phyloP scores from a whole-genome alignment of 2,113 vertebrate genomes.

The Etheostoma spectabile region DNA sequence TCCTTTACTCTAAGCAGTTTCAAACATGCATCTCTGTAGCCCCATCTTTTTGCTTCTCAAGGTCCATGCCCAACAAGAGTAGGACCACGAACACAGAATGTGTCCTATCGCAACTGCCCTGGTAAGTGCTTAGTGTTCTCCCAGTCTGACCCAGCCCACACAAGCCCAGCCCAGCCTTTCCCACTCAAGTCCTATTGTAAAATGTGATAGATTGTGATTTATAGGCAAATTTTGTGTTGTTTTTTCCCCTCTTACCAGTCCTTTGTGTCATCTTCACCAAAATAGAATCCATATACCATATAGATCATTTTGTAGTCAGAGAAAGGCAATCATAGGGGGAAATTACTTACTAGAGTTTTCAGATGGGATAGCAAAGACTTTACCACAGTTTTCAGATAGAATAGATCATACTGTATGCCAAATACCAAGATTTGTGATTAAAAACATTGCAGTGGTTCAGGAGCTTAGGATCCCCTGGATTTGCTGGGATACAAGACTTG shows the following conservation, averaged over 20 bases:
- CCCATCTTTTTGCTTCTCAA: conserved; percentile 83
- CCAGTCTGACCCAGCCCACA: conserved; percentile 71
- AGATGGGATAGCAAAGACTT: conserved; percentile 26
- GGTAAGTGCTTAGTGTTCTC: conserved; percentile 82
- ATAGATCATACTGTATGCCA: conserved; percentile 55
- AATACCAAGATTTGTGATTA: conserved; percentile 70
- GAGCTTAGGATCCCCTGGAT: conserved; percentile 72
- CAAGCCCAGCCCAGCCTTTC: conserved; percentile 69
- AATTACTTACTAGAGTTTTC: conserved; percentile 40
- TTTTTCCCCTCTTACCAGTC: conserved; percentile 52
- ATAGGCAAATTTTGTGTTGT: conserved; percentile 46
- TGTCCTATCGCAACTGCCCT: conserved; percentile 82
- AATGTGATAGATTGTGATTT: conserved; percentile 55
- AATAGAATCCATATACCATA: conserved; percentile 35
- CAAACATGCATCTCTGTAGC: conserved; percentile 78
- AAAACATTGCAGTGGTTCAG: conserved; percentile 61
- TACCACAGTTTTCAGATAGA: conserved; percentile 12
- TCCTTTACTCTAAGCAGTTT: conserved; percentile 59
- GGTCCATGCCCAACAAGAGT: conserved; percentile 83
- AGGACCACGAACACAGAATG: conserved; percentile 83
- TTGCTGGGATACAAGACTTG: conserved; percentile 69
- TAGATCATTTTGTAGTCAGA: conserved; percentile 44
- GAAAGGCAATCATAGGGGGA: conserved; percentile 32
- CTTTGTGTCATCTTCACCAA: conserved; percentile 47
- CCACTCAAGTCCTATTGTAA: conserved; percentile 65